These are phyloP conservation scores for Chlorospingus flavigularis DNA, from an alignment of 2,797 vertebrate genomes.

Conservation along the genomic window DNA sequence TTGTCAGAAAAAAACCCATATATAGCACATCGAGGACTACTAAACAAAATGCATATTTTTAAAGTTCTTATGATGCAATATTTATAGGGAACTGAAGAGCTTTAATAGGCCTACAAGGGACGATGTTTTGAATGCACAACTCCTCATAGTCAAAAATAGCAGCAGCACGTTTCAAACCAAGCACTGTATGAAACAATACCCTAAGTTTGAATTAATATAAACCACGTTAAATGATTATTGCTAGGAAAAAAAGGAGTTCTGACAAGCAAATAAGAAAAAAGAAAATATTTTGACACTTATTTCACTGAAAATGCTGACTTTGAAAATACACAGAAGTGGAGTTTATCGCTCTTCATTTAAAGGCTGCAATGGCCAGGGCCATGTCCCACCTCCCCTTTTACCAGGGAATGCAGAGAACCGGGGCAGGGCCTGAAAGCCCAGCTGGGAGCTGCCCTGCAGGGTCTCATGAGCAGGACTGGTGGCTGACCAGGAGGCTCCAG, in stretches of 20 bases:
- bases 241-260: neutral
- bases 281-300: neutral
- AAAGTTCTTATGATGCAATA: neutral
- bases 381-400: neutral
- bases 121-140: neutral
- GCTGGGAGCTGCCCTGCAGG: neutral
- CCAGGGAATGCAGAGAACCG: neutral
- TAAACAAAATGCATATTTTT: neutral
- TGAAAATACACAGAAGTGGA: neutral
- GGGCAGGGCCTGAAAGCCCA: neutral
- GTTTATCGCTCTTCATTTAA: neutral
- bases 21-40: neutral
- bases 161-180: neutral
- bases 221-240: neutral
- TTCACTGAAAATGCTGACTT: neutral
- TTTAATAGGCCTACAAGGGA: neutral
- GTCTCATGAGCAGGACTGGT: neutral
- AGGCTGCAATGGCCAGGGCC: neutral
- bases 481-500: neutral
- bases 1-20: neutral
- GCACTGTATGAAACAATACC: neutral
- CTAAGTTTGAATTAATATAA: neutral
- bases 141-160: neutral
- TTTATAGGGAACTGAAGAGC: neutral
- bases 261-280: neutral